These are phyloP conservation scores for Psittacara wagleri DNA, from an alignment of 2,113 vertebrate genomes.

Conservation along the genomic window DNA sequence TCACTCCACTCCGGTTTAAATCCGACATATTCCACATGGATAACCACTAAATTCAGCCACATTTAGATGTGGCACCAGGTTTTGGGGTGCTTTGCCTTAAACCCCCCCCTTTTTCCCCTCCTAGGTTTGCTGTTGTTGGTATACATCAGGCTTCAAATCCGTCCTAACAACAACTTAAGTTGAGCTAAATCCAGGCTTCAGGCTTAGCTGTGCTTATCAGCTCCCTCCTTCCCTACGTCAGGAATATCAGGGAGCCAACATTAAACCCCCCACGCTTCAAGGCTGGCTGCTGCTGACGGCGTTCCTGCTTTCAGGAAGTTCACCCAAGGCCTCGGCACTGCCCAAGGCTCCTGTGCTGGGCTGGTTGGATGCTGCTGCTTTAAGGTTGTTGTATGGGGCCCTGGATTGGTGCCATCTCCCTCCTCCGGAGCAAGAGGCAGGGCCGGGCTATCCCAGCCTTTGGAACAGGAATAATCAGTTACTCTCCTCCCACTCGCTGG, in stretches of 20 bases:
- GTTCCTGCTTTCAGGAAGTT: background rate
- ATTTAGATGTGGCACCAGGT: background rate
- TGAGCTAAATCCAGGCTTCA: no score
- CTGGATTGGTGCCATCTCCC: background rate
- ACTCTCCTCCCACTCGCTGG: background rate
- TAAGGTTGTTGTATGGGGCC: background rate
- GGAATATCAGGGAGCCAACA: background rate
- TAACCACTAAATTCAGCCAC: background rate
- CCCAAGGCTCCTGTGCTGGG: background rate
- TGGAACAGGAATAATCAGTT: background rate
- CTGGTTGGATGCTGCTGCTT: background rate
- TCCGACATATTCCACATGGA: background rate
- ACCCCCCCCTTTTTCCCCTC: rapidly evolving
- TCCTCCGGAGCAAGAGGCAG: background rate
- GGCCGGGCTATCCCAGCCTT: background rate
- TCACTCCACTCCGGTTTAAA: background rate
- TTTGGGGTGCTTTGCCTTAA: background rate
- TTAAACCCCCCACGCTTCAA: background rate
- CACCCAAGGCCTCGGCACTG: background rate
- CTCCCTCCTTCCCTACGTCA: background rate
- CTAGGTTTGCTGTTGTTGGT: background rate
- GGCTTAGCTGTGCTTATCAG: background rate
- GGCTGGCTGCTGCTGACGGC: rapidly evolving
- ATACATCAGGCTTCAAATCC: background rate
- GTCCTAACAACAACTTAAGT: background rate